Percentiles rank a stretch among this genome's conserved stretches.
These are phyloP conservation scores for Pedetes capensis DNA, from an alignment of 2,113 vertebrate species.

Conservation along the genomic window DNA sequence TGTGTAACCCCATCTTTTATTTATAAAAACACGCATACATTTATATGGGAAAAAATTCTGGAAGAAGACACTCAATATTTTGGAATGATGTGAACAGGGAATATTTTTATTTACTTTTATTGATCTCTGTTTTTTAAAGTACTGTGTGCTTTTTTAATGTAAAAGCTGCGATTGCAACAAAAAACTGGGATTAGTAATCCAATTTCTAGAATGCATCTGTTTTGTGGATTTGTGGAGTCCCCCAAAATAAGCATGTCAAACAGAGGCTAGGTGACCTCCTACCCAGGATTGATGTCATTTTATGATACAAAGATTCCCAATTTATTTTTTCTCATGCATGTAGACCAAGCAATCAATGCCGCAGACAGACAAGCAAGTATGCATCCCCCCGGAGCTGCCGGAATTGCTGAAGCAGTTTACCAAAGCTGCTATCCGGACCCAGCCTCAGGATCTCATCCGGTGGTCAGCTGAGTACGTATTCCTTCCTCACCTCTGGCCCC, in stretches of 20 bases:
- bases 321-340: not conserved
- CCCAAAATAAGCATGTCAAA: not conserved
- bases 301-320: not conserved
- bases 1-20: not conserved
- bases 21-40: not conserved
- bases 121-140: not conserved
- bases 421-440: slow-evolving; percentile 81
- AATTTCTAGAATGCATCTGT: not conserved
- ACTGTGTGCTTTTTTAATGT: not conserved
- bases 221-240: not conserved
- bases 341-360: slow-evolving; percentile 77
- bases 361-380: slow-evolving; percentile 76
- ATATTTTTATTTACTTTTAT: not conserved
- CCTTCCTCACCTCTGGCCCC: not conserved
- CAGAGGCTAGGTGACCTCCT: not conserved
- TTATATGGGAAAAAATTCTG: not conserved
- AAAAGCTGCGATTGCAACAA: not conserved
- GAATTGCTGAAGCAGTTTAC: slow-evolving; percentile 83
- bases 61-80: not conserved
- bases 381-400: slow-evolving; percentile 79
- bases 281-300: not conserved
- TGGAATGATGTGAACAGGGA: not conserved
- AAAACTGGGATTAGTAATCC: not conserved
- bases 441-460: slow-evolving; percentile 80
- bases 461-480: slow-evolving; percentile 79